Base-by-base conservation (phyloP, 2,888 invertebrate species). In the Caenorhabditis sp. region DNA sequence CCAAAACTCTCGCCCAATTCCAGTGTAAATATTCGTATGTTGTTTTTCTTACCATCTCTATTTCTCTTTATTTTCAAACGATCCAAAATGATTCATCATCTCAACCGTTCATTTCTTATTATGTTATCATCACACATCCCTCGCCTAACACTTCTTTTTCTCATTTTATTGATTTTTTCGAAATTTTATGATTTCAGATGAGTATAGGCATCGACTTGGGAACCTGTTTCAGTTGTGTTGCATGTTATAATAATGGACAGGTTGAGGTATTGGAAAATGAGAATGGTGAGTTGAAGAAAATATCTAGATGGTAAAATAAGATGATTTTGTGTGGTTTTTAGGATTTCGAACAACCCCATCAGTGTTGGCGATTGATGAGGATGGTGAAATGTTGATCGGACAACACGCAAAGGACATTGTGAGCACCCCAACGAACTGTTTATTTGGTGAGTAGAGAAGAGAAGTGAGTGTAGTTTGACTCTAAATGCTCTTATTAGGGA, bases 131-230 rank as follows among this genome's bases (percentile, higher is more conserved):
- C 43, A 43, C 43, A 43, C 43, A 43, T 43, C 43, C 43, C 17
- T 43, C 43, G 14, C 17, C 17, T 43, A 52, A 31, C 31, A 31
- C 31, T 31, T 31, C 31, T 31, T 43, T 43, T 43, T 43, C 14
- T 17, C 43, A 27, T 60, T 27, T 49, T 27, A 26, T 31, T 1
- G n/a, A 20, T 58, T 27, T 58, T 21, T 36, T 43, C 43, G 43
- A 43, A 43, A 17, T 43, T 43, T 43, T 43, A 17, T 43, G 17
- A 3, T 43, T 43, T 14, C 43, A 43, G 43, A 43, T 74, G 74
- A 74, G 74, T 27, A 74, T 74, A 7, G 74, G 74, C 8, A 74
- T 74, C 52, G 74, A 74, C 52, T 63, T 74, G 63, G 74, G 74
- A 10, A 74, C 74, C 1, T 69, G 69, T 10, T 74, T 69, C 38